These are phyloP conservation scores for Lasioglossum figueresi DNA, from an alignment of 2,888 invertebrate species.

Conservation along the genomic window DNA sequence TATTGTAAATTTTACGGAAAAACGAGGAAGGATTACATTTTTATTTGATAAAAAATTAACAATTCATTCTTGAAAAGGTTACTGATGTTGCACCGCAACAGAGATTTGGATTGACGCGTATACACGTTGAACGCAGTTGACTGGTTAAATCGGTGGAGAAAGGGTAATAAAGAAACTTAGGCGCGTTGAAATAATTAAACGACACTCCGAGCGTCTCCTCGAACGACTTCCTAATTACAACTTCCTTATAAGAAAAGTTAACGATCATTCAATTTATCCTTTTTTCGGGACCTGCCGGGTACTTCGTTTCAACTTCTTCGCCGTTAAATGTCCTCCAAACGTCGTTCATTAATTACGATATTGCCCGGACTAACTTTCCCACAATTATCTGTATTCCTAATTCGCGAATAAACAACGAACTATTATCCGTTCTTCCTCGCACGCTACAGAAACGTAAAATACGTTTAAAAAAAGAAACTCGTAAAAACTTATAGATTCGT, in stretches of 20 bases:
- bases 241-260: neutral
- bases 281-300: neutral
- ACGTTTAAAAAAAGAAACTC: neutral
- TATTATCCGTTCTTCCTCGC: neutral
- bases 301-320: neutral
- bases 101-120: no score
- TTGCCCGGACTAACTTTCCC: neutral
- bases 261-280: neutral
- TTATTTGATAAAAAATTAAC: no score
- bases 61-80: no score
- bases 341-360: neutral
- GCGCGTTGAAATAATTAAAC: neutral
- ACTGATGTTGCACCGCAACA: no score
- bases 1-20: no score
- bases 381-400: neutral
- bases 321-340: neutral
- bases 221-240: neutral
- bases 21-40: no score
- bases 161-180: neutral
- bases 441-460: neutral
- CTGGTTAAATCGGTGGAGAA: neutral
- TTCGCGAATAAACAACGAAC: neutral
- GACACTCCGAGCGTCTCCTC: neutral
- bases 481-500: neutral
- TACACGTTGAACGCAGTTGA: no score